Evolutionary conservation across 2,113 vertebrate genomes (phyloP), one percentile per base, ranked within the genome.

Genomic region (Myocastor coypus): DNA sequence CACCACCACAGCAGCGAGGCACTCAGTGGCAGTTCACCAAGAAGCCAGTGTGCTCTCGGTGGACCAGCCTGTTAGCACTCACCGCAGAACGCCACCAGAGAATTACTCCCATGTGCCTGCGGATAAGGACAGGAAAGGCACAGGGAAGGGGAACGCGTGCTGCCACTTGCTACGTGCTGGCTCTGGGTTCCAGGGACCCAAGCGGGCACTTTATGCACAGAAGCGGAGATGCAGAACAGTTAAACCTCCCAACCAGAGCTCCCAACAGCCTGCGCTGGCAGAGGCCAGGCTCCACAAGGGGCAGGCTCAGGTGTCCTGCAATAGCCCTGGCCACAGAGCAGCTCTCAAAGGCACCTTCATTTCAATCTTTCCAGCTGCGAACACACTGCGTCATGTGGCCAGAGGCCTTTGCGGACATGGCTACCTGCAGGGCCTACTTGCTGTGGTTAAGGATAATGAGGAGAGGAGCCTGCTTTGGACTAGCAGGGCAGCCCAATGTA

Each of bases 281-380:
- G 37, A 26, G 61, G 71, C 57, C 40, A n/a, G 42, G 11, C 87
- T 87, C 4, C 0, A 57, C 55, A 50, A 22, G 32, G 32, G 50
- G 20, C 61, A 55, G 34, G 59, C 59, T 22, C 2, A 22, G 52
- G 34, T 2, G 4, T 73, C 2, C 57, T 0, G 9, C 0, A 28
- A 34, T 26, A 55, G 42, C 3, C 1, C 6, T 1, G 22, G 40
- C 7, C 12, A 4, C 50, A 75, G 73, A 68, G 14, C 2, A 28
- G n/a, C 0, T 16, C 66, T 32, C 4, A 13, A 55, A 52, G 84
- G 34, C 2, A n/a, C 26, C 68, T 7, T 28, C 0, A 1, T 46
- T 40, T 26, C 26, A 5, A 55, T 11, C 28, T 40, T 50, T 9
- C 1, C 20, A 50, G 42, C 16, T n/a, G 42, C 0, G 30, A 50